These are phyloP conservation scores for Hydrotaea cyrtoneurina DNA, from an alignment of 2,888 invertebrate genomes.

Conservation along the genomic window DNA sequence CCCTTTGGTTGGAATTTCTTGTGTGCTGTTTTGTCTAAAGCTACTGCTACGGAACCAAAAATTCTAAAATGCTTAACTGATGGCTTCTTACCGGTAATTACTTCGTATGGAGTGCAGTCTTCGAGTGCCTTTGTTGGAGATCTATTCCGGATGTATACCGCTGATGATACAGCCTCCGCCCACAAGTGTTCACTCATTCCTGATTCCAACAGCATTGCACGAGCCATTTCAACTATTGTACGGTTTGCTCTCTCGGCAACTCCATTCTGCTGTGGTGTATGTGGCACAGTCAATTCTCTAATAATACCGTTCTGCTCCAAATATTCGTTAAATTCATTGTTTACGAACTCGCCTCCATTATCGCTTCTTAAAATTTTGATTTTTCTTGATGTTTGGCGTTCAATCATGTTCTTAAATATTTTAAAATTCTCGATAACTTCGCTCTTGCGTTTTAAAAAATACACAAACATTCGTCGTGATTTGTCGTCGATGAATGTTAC, in stretches of 20 bases:
- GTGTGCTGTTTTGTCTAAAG: not conserved
- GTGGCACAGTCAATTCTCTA: constrained; percentile 53
- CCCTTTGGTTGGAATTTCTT: constrained; percentile 13
- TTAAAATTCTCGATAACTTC: constrained; percentile 49
- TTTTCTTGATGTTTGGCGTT: constrained; percentile 49
- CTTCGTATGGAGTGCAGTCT: constrained; percentile 11
- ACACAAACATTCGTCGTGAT: constrained; percentile 29
- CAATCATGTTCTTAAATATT: constrained; percentile 40
- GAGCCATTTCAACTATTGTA: constrained; percentile 68
- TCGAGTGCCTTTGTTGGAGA: constrained; percentile 48
- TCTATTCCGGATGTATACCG: constrained; percentile 60
- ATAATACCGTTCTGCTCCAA: constrained; percentile 56
- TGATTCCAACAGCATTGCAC: constrained; percentile 71
- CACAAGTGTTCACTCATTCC: constrained; percentile 69
- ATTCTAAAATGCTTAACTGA: constrained; percentile 15
- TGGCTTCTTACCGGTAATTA: constrained; percentile 7
- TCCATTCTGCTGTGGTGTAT: constrained; percentile 69
- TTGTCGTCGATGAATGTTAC: constrained; percentile 48
- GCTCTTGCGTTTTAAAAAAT: constrained; percentile 47
- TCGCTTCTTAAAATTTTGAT: constrained; percentile 48
- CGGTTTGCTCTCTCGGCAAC: constrained; percentile 65
- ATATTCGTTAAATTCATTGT: constrained; percentile 52
- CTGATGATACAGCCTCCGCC: constrained; percentile 62
- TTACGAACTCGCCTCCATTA: constrained; percentile 53
- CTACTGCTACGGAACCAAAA: constrained; percentile 2